phyloP scores from a whole-genome alignment of 2,113 vertebrate genomes.

The Prunella fulvescens region DNA sequence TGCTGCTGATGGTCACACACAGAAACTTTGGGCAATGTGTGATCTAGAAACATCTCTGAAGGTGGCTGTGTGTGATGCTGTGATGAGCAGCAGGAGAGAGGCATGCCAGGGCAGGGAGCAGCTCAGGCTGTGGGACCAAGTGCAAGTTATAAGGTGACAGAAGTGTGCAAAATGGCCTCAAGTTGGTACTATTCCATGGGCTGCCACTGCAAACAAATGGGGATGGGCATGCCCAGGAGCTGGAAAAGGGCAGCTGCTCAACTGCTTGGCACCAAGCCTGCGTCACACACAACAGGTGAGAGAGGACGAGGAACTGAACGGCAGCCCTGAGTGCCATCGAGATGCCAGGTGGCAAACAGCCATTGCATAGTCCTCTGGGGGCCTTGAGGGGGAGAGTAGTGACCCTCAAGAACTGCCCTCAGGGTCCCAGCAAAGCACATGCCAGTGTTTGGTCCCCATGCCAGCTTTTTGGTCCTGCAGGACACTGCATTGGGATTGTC shows the following conservation, averaged over 20 bases:
- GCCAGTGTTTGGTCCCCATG: background rate
- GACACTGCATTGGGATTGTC: background rate
- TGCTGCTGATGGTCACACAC: fast-evolving
- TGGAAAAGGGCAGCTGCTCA: slow-evolving; percentile 6
- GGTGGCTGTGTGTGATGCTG: background rate
- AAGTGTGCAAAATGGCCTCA: background rate
- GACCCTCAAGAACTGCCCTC: background rate
- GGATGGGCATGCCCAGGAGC: background rate
- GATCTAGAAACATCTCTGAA: background rate
- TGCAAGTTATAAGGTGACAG: background rate
- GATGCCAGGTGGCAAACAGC: background rate
- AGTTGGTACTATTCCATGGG: background rate
- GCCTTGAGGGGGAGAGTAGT: background rate
- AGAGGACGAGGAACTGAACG: fast-evolving
- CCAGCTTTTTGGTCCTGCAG: background rate
- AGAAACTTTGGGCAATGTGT: background rate
- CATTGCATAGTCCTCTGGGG: background rate
- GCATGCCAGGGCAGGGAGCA: background rate
- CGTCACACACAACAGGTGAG: slow-evolving; percentile 6
- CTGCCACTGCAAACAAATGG: background rate
- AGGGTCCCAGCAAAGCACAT: background rate
- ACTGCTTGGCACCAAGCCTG: background rate
- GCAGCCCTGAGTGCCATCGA: background rate
- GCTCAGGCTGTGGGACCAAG: background rate
- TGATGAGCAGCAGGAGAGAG: background rate